Base-by-base conservation (phyloP, 2,797 vertebrate genomes). In the Rachycentron canadum region DNA sequence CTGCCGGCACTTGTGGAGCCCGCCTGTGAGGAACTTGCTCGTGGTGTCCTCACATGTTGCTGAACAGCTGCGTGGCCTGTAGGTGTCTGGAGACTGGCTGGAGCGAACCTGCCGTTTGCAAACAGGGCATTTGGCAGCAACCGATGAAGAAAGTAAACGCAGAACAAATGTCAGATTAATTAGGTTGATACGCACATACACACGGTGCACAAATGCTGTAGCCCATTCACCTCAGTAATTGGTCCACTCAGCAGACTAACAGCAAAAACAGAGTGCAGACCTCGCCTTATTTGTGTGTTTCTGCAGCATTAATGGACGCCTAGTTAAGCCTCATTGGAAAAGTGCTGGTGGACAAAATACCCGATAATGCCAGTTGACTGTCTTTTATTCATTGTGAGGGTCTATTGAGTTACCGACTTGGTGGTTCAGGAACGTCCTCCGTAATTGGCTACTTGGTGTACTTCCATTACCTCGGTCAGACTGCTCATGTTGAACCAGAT, bases 31-130 rank as follows among this genome's bases (percentile, higher is more conserved):
- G 55, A 64, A 65, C 28, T 17, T 23, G 23, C 30, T 40, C 1
- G 5, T 9, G 4, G 43, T 67, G 34, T 12, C n/a, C 60, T 69
- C 10, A 64, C 75, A 79, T 72, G 72, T 53, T 55, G 21, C 8
- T 25, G 47, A 73, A 70, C 74, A 82, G 41, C 69, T 78, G 62
- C n/a, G 34, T 47, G 17, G n/a, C 62, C 50, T 10, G 61, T 25
- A 40, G 40, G 73, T 59, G 57, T 76, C 58, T 66, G 49, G 30
- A 61, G 49, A 45, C 34, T 2, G 56, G 32, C 19, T 73, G 45
- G n/a, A 43, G 38, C 17, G 23, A 62, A 53, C 25, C 23, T 0
- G 3, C 13, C 43, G 43, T 55, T 40, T 70, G 47, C 65, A 56
- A 75, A 75, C 14, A 66, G 7, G 23, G 28, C 45, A 62, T 55